A percentile compares a stretch with the other conserved stretches of the same genome.
phyloP scores from a whole-genome alignment of 92 coral and sea anemone species.

The Zoanthus solanderi region DNA sequence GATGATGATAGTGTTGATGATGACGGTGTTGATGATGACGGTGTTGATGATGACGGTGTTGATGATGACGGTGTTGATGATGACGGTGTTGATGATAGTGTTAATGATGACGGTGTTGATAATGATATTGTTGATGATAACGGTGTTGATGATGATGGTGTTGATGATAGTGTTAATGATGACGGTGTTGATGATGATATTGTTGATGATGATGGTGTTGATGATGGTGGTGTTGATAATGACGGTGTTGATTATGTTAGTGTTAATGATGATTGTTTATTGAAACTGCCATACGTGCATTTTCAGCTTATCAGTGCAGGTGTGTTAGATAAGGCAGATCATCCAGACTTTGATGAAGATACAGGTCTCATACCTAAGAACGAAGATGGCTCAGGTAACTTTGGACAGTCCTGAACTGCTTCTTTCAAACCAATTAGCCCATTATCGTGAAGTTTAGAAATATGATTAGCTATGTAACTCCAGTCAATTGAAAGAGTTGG shows the following conservation, averaged over 20 bases:
- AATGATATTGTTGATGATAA: too few relatives aligned
- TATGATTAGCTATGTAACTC: neutral
- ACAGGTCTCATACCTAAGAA: conserved; percentile 92
- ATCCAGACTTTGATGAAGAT: conserved; percentile 99
- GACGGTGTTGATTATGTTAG: neutral
- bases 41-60: neutral
- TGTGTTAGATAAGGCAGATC: conserved; percentile 94
- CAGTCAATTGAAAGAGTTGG: neutral
- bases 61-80: neutral
- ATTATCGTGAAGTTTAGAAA: neutral
- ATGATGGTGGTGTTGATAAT: too few relatives aligned
- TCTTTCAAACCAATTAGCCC: neutral
- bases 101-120: neutral
- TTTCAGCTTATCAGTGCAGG: conserved; percentile 93
- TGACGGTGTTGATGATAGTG: neutral
- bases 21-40: neutral
- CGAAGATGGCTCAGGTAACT: conserved; percentile 88
- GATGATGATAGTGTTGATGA: neutral
- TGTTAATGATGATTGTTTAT: neutral
- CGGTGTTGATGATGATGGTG: neutral
- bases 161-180: too few relatives aligned
- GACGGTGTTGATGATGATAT: neutral
- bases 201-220: neutral
- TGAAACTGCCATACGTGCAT: neutral
- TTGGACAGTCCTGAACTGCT: neutral